Conservation (phyloP, 2,888 invertebrate species). For the Pachycephus smyrnensis region DNA sequence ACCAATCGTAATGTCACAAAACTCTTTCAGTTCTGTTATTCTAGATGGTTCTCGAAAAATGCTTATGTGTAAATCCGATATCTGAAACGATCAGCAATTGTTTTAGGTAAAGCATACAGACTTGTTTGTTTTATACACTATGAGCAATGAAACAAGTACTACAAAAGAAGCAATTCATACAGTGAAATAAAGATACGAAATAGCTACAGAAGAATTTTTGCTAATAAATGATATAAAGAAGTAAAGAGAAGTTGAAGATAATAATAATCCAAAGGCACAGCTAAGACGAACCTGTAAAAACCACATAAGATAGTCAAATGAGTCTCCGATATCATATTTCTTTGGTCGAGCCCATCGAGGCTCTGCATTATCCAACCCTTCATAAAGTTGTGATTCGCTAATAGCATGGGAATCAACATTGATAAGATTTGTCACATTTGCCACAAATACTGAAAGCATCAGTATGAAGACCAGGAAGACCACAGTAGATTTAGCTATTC, state of each 20-base stretch:
- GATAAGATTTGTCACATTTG: constrained; percentile 77
- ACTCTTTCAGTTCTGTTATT: constrained; percentile 82
- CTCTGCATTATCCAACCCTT: constrained; percentile 25
- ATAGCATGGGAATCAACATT: constrained; percentile 69
- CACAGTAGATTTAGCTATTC: constrained; percentile 74
- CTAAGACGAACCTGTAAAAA: constrained; percentile 77
- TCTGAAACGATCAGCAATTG: constrained; percentile 69
- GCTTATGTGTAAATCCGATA: constrained; percentile 91
- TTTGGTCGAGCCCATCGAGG: constrained; percentile 43
- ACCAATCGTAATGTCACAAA: constrained; percentile 81
- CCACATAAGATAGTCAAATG: constrained; percentile 76
- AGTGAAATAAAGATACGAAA: not conserved
- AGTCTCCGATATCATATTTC: constrained; percentile 69
- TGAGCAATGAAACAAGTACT: not conserved
- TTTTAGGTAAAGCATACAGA: constrained; percentile 6
- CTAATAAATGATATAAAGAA: not conserved
- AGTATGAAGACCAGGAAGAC: constrained; percentile 74
- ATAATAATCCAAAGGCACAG: not conserved
- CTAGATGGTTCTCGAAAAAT: constrained; percentile 82
- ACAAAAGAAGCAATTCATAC: constrained; percentile 22
- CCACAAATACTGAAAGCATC: constrained; percentile 76
- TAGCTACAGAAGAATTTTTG: not conserved
- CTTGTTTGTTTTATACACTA: constrained; percentile 12
- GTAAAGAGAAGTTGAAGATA: not conserved
- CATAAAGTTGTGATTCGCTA: constrained; percentile 32